A percentile compares a stretch with the other conserved stretches of the same genome.
phyloP scores from a whole-genome alignment of 1,140 invertebrate genomes.

The Mya arenaria region DNA sequence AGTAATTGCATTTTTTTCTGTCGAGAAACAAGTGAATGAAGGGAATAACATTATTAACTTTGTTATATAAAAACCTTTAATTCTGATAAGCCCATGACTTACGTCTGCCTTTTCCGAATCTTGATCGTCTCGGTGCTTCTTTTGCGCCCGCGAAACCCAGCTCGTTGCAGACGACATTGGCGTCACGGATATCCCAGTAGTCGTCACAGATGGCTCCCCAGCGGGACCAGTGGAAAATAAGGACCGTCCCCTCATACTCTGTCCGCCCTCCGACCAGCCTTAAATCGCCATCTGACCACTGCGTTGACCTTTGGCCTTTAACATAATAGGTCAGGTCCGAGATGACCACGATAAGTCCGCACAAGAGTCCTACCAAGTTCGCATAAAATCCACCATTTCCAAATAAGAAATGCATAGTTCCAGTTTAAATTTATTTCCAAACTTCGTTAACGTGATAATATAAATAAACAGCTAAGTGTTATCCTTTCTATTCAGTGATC shows the following conservation, averaged over 20 bases:
- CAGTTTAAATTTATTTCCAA: too few relatives aligned
- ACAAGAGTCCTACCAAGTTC: conserved; percentile 18
- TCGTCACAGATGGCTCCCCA: conserved; percentile 78
- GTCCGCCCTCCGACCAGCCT: conserved; percentile 60
- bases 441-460: too few relatives aligned
- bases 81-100: conserved; percentile 35
- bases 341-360: neutral
- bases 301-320: conserved; percentile 28
- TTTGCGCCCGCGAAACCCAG: conserved; percentile 66
- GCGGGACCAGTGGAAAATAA: conserved; percentile 62
- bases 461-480: too few relatives aligned
- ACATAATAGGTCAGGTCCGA: neutral
- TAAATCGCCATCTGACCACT: conserved; percentile 55
- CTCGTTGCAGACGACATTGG: conserved; percentile 75
- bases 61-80: neutral
- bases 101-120: conserved; percentile 63
- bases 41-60: neutral
- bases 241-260: conserved; percentile 67
- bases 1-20: too few relatives aligned
- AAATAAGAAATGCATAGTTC: too few relatives aligned
- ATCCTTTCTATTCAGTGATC: too few relatives aligned
- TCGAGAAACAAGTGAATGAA: neutral
- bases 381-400: too few relatives aligned
- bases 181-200: conserved; percentile 71
- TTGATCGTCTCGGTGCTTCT: conserved; percentile 27